Percentiles rank a stretch among this genome's conserved stretches.
Conservation (phyloP, 1,140 invertebrate genomes). For the Pararge aegeria region DNA sequence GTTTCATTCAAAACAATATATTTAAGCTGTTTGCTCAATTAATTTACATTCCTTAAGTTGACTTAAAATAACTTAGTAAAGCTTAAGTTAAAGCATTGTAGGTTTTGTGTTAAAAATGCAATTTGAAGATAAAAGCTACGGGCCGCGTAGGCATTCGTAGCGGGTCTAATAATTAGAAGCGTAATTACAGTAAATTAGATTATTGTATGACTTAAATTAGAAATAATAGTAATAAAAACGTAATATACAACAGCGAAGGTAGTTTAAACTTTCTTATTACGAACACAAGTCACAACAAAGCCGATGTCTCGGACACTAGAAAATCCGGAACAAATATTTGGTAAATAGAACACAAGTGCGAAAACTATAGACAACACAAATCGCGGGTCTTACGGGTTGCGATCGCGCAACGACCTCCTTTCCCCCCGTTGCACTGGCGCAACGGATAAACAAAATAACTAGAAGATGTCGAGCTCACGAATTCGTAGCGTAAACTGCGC, state of each 20-base stretch:
- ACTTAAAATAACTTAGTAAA: not conserved
- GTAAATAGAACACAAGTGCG: conserved; percentile 54
- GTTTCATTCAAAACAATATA: not conserved
- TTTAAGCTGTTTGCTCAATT: no score
- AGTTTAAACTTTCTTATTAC: not conserved
- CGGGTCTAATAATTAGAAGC: conserved; percentile 5
- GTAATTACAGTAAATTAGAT: no score
- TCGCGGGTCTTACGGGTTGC: conserved; percentile 55
- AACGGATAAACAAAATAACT: conserved; percentile 74
- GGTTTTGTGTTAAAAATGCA: not conserved
- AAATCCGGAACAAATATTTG: conserved; percentile 21
- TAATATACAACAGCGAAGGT: conserved; percentile 6
- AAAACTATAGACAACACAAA: conserved; percentile 49
- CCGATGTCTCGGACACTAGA: conserved; percentile 1
- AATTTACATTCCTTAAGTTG: no score
- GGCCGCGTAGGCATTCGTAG: conserved; percentile 46
- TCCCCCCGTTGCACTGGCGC: conserved; percentile 73
- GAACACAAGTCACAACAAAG: conserved; percentile 10
- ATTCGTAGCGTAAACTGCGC: conserved; percentile 68
- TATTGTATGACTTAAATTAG: not conserved
- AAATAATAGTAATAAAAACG: not conserved
- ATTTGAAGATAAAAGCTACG: conserved; percentile 26
- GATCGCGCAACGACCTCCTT: conserved; percentile 70
- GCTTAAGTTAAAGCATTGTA: not conserved
- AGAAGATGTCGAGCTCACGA: conserved; percentile 66